Conservation (phyloP, 2,797 vertebrate species). For the Pempheris klunzingeri region DNA sequence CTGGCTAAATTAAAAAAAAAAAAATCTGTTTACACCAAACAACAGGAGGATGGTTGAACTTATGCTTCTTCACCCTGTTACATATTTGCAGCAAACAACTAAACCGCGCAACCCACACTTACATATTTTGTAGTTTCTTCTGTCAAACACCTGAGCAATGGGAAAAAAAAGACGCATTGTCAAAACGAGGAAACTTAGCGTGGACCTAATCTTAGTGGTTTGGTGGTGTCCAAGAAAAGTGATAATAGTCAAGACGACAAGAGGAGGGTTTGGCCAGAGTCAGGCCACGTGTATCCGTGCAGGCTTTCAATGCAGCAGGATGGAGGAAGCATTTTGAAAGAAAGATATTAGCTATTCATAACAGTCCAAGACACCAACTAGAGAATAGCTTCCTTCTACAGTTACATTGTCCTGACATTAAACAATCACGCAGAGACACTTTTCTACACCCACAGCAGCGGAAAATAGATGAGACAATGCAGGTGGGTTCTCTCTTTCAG, state of each 20-base stretch:
- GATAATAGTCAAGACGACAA: neutral
- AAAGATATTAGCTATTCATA: neutral
- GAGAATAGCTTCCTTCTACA: neutral
- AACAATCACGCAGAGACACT: neutral
- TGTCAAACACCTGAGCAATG: neutral
- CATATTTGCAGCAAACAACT: neutral
- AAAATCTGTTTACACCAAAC: too few relatives aligned
- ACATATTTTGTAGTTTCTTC: neutral
- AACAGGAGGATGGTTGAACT: neutral
- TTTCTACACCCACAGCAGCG: neutral
- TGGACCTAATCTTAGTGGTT: neutral
- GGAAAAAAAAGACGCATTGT: neutral
- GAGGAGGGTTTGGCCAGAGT: neutral
- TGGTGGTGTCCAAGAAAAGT: neutral
- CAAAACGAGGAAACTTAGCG: neutral
- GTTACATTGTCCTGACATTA: neutral
- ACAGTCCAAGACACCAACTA: neutral
- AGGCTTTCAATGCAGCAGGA: too few relatives aligned
- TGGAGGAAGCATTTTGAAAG: slow-evolving; percentile 14
- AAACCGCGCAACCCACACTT: neutral
- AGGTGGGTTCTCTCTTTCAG: slow-evolving; percentile 15
- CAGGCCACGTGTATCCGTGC: neutral
- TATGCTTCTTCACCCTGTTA: neutral
- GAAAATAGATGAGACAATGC: neutral
- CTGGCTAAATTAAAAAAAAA: neutral